phyloP scores from a whole-genome alignment of 53 echinoderm and acorn worm genomes.

The Stichopus horrens region DNA sequence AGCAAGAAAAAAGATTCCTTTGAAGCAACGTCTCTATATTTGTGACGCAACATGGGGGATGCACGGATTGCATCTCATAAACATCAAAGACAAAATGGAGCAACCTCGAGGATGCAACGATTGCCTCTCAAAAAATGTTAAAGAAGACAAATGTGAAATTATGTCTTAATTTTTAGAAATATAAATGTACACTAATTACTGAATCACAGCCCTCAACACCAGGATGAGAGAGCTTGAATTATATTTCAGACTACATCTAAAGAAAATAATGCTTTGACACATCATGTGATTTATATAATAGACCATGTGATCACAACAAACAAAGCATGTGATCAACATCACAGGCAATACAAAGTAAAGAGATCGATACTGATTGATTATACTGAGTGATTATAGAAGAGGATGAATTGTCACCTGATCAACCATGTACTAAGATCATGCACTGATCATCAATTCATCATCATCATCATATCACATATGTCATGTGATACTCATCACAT shows the following conservation, averaged over 20 bases:
- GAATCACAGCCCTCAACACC: not conserved
- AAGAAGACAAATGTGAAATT: not conserved
- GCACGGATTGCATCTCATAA: too few species aligned
- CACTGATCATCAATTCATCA: not conserved
- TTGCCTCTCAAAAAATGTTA: not conserved
- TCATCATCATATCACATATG: not conserved
- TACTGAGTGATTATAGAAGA: not conserved
- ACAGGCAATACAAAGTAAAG: not conserved
- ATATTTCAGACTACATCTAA: not conserved
- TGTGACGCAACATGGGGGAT: too few species aligned
- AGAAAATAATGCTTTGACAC: not conserved
- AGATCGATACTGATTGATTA: not conserved
- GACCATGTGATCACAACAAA: not conserved
- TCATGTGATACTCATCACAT: slow-evolving; percentile 1
- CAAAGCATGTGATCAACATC: not conserved
- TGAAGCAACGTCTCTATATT: too few species aligned
- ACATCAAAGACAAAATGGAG: not conserved
- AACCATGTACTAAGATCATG: not conserved
- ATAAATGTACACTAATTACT: not conserved
- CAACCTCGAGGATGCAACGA: not conserved
- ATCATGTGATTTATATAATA: not conserved
- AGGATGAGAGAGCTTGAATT: not conserved
- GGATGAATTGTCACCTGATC: not conserved
- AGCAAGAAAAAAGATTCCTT: too few species aligned
- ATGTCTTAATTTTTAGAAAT: too few species aligned